Conservation (phyloP, 64 coral and sea anemone species). For the Anthopleura sola region DNA sequence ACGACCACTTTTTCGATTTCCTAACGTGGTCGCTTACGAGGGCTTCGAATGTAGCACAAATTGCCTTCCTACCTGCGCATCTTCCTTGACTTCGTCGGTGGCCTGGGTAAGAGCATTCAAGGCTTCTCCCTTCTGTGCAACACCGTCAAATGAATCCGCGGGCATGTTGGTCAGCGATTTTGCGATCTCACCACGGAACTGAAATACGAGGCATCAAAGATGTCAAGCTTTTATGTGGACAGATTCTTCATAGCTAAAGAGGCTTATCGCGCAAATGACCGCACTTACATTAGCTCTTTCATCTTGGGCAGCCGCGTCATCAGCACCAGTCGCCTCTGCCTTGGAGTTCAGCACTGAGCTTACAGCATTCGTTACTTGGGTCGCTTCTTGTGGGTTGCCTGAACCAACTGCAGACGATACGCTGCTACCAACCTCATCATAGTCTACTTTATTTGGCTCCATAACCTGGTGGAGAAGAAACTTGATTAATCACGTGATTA, state of each 20-base stretch:
- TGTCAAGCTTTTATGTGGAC: background rate
- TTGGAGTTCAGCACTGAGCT: conserved; percentile 84
- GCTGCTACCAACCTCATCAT: conserved; percentile 22
- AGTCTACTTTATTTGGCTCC: conserved; percentile 34
- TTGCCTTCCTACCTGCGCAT: conserved; percentile 43
- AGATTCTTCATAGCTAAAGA: no score
- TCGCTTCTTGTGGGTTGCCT: conserved; percentile 36
- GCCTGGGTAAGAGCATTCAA: conserved; percentile 51
- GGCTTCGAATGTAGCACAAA: no score
- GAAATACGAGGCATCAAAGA: background rate
- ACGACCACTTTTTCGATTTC: no score
- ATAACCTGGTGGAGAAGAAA: conserved; percentile 23
- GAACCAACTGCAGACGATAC: background rate
- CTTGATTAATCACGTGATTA: no score
- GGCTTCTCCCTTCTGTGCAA: conserved; percentile 64
- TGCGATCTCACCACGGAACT: conserved; percentile 76
- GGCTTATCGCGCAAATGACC: no score
- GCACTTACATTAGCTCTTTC: conserved; percentile 56
- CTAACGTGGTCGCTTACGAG: no score
- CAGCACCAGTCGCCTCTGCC: conserved; percentile 2
- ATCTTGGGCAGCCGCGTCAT: conserved; percentile 24
- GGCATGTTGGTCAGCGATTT: conserved; percentile 38
- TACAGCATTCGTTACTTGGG: conserved; percentile 69
- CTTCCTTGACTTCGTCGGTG: conserved; percentile 56
- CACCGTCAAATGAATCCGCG: conserved; percentile 58